phyloP scores from a whole-genome alignment of 2,113 vertebrate species.

The Otocyon megalotis region DNA sequence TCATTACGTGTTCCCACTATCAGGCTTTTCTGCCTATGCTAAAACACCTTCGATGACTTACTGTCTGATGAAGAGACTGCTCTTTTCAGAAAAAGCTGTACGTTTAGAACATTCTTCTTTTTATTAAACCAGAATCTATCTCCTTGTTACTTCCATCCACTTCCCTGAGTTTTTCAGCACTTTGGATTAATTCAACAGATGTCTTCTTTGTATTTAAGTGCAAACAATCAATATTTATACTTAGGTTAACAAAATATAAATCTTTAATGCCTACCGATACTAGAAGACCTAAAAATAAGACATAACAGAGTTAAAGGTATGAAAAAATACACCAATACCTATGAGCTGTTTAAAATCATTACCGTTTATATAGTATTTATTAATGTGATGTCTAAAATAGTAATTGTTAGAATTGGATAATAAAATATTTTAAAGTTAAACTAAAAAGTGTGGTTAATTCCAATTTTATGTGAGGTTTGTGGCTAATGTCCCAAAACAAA shows the following conservation, averaged over 20 bases:
- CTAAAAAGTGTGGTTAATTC: constrained; percentile 62
- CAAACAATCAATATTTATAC: constrained; percentile 57
- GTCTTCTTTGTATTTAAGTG: constrained; percentile 52
- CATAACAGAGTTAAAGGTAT: constrained; percentile 31
- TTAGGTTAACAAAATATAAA: constrained; percentile 49
- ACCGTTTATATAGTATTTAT: constrained; percentile 24
- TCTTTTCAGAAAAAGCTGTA: constrained; percentile 41
- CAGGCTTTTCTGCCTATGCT: constrained; percentile 4
- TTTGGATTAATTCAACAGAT: constrained; percentile 54
- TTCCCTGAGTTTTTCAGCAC: constrained; percentile 57
- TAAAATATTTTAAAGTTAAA: constrained; percentile 68
- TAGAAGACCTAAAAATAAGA: constrained; percentile 48
- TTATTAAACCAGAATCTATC: constrained; percentile 13
- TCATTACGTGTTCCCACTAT: neutral
- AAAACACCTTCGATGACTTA: neutral
- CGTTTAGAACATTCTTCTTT: neutral
- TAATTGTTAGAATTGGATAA: constrained; percentile 31
- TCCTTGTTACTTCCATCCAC: constrained; percentile 14
- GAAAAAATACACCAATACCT: constrained; percentile 50
- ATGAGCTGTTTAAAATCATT: constrained; percentile 56
- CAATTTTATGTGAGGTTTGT: constrained; percentile 52
- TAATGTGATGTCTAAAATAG: constrained; percentile 52
- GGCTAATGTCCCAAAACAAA: constrained; percentile 60
- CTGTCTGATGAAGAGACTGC: neutral
- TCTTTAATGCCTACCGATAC: neutral